These are phyloP conservation scores for Riparia riparia DNA, from an alignment of 2,113 vertebrate genomes.

Conservation along the genomic window DNA sequence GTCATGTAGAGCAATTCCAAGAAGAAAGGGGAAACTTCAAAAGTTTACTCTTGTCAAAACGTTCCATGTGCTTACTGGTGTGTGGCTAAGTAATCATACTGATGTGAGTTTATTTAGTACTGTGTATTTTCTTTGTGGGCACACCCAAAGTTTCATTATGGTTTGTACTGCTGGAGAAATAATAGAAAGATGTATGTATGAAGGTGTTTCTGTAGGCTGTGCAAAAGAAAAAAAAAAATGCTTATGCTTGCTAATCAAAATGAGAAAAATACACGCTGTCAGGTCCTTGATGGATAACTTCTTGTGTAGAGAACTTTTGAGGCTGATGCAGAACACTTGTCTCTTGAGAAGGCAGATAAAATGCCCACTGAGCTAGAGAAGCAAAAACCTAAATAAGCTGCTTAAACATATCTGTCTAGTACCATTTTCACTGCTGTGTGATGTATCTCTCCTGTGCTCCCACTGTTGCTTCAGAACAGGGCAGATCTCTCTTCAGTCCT, in stretches of 20 bases:
- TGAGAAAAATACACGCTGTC: neutral
- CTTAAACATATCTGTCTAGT: neutral
- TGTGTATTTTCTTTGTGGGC: neutral
- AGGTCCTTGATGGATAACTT: neutral
- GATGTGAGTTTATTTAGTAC: neutral
- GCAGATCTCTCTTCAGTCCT: neutral
- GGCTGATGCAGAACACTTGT: neutral
- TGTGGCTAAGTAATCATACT: neutral
- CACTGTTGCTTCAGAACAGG: neutral
- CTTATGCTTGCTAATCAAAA: neutral
- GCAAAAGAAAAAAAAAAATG: neutral
- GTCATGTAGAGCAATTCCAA: neutral
- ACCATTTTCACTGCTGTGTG: neutral
- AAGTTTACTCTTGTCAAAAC: neutral
- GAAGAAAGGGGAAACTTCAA: neutral
- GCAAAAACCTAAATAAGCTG: neutral
- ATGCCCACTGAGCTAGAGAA: neutral
- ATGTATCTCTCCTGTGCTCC: neutral
- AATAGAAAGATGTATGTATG: neutral
- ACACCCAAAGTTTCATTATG: neutral
- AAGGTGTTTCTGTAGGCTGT: neutral
- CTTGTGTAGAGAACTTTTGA: neutral
- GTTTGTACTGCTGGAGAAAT: neutral
- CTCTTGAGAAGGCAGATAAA: neutral
- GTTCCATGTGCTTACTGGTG: neutral